A percentile compares a stretch with the other conserved stretches of the same genome.
These are phyloP conservation scores for Leptogaster cylindrica DNA, from an alignment of 2,888 invertebrate species.

Conservation along the genomic window DNA sequence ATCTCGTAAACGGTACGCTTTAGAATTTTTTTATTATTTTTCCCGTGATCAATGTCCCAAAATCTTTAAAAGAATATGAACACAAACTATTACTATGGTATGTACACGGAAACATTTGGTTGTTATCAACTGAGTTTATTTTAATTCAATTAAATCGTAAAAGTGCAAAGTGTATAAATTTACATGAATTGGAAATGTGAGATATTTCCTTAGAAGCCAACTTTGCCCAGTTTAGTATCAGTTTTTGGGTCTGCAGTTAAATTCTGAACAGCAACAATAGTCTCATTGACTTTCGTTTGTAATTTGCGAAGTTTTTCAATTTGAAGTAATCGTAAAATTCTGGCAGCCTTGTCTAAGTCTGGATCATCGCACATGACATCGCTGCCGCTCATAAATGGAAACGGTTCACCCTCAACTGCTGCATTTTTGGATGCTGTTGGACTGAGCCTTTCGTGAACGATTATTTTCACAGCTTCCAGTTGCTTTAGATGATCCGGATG, in stretches of 20 bases:
- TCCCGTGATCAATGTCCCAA: no score
- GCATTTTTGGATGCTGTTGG: conserved; percentile 62
- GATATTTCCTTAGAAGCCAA: conserved; percentile 68
- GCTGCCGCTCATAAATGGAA: conserved; percentile 70
- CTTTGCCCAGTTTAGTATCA: conserved; percentile 91
- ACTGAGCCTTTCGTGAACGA: conserved; percentile 68
- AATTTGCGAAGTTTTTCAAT: conserved; percentile 66
- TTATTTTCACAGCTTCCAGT: conserved; percentile 71
- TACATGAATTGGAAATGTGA: not conserved
- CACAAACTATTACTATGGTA: no score
- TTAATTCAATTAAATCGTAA: no score
- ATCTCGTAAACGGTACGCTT: no score
- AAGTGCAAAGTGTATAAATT: no score
- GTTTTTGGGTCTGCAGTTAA: conserved; percentile 97
- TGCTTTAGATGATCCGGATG: conserved; percentile 83
- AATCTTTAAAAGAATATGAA: no score
- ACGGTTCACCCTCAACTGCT: conserved; percentile 66
- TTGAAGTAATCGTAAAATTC: conserved; percentile 77
- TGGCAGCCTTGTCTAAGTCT: conserved; percentile 73
- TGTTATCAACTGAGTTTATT: no score
- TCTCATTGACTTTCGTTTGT: conserved; percentile 93
- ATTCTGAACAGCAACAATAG: conserved; percentile 88
- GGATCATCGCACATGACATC: conserved; percentile 73
- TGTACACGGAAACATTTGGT: no score
- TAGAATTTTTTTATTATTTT: no score